Percentiles rank a stretch among this genome's conserved stretches.
Conservation (phyloP, 2,797 vertebrate genomes). For the Danio choprae region DNA sequence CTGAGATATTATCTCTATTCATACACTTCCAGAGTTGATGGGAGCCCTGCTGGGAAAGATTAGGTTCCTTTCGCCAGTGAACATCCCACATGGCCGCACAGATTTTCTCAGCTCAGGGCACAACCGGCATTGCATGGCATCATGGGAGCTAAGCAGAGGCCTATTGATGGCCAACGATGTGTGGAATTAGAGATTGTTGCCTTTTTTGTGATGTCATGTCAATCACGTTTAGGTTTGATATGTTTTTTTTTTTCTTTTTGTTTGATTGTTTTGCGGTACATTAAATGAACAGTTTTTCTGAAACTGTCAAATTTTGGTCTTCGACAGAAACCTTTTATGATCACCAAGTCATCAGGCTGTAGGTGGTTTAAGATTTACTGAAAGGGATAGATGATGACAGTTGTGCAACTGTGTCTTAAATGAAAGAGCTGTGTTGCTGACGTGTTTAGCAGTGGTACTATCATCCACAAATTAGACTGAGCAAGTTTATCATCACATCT, state of each 20-base stretch:
- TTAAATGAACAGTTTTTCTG: background rate
- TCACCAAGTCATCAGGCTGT: background rate
- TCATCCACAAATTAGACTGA: slow-evolving; percentile 44
- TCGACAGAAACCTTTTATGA: background rate
- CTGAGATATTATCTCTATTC: slow-evolving; percentile 90
- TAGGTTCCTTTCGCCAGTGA: slow-evolving; percentile 83
- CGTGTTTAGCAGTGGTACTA: slow-evolving; percentile 30
- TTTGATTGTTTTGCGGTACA: background rate
- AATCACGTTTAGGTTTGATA: slow-evolving; percentile 1
- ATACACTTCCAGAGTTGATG: slow-evolving; percentile 84
- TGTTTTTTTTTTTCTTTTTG: background rate
- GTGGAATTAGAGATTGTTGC: slow-evolving; percentile 28
- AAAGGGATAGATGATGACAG: background rate
- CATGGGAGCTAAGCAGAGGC: slow-evolving; percentile 43
- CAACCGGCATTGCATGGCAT: slow-evolving; percentile 58
- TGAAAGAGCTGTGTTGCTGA: slow-evolving; percentile 41
- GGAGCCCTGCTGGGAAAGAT: slow-evolving; percentile 85
- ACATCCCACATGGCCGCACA: slow-evolving; percentile 76
- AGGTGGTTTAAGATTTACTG: background rate
- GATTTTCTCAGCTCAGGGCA: slow-evolving; percentile 73
- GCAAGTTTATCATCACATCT: slow-evolving; percentile 76
- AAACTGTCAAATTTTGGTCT: background rate
- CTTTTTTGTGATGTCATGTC: slow-evolving; percentile 9
- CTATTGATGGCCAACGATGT: slow-evolving; percentile 35
- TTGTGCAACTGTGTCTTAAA: background rate